Base-by-base conservation (phyloP, 2,113 vertebrate genomes). In the Nicator chloris region DNA sequence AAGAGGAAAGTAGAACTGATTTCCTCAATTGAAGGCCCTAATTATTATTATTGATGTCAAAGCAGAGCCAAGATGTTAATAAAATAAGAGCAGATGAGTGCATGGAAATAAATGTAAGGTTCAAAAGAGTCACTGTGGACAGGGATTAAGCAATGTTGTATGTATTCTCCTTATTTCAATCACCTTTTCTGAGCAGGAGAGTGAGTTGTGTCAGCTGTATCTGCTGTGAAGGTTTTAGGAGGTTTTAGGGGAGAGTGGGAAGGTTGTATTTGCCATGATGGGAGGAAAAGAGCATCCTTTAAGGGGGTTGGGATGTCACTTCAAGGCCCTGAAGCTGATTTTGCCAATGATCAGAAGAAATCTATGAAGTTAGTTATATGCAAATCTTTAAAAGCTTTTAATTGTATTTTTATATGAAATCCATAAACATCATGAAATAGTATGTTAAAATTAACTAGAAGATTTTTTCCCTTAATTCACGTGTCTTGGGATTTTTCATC, bases 401-500 rank as follows among this genome's bases (percentile, higher is more conserved):
- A 14, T 54, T 61, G 8, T 31, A 23, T n/a, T 27, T 73, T 15
- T 65, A 51, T 28, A 24, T 11, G 19, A 13, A 89, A 70, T 70
- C 22, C 10, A 20, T 69, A 26, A 69, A 15, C 4, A 11, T 30
- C 9, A 11, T 50, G 65, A 39, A 76, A 11, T 24, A 49, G 8
- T 21, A 15, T 15, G 13, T 85, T 78, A 54, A 77, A 86, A 63
- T 66, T 14, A 69, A 39, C 22, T 47, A 35, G 49, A 59, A 47
- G 27, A 44, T 84, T 31, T 3, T 75, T 92, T 60, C 19, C 21
- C 10, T 54, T 75, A 65, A 70, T 49, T 47, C 23, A 40, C 1
- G 0, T 26, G 5, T 8, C 50, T 73, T 9, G 12, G 8, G 0
- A 1, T 11, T 84, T 83, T 79, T 56, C 17, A n/a, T 44, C 3